These are phyloP conservation scores for Cottus gobio DNA, from an alignment of 2,113 vertebrate species.

Conservation along the genomic window DNA sequence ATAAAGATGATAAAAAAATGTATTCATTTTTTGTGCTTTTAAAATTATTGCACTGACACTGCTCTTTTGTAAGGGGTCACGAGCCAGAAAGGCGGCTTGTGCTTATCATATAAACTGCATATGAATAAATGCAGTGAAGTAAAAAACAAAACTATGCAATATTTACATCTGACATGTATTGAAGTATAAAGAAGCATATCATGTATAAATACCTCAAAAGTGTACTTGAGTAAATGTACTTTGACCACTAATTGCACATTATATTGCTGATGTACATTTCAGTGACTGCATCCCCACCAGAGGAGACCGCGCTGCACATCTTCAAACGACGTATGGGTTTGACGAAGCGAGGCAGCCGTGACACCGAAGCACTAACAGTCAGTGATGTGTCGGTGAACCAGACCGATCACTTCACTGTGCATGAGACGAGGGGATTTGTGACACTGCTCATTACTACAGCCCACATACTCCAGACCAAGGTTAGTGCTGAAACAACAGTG, in stretches of 20 bases:
- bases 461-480: conserved; percentile 70
- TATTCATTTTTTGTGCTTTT: background rate
- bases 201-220: background rate
- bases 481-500: conserved; percentile 46
- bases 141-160: background rate
- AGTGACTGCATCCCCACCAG: conserved; percentile 58
- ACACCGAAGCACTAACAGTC: conserved; percentile 62
- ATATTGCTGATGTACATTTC: conserved; percentile 5
- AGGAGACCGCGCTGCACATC: conserved; percentile 71
- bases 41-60: too few relatives aligned
- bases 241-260: background rate
- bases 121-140: background rate
- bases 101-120: background rate
- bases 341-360: conserved; percentile 71
- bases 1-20: background rate
- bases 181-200: background rate
- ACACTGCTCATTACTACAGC: conserved; percentile 64
- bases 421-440: conserved; percentile 67
- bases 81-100: background rate
- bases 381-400: conserved; percentile 63
- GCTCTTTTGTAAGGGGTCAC: background rate
- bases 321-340: conserved; percentile 78
- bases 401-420: conserved; percentile 61
- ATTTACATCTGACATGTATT: background rate
- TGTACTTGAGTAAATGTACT: background rate